Base-by-base conservation (phyloP, 2,797 vertebrate species). In the Sebastes vulpes region DNA sequence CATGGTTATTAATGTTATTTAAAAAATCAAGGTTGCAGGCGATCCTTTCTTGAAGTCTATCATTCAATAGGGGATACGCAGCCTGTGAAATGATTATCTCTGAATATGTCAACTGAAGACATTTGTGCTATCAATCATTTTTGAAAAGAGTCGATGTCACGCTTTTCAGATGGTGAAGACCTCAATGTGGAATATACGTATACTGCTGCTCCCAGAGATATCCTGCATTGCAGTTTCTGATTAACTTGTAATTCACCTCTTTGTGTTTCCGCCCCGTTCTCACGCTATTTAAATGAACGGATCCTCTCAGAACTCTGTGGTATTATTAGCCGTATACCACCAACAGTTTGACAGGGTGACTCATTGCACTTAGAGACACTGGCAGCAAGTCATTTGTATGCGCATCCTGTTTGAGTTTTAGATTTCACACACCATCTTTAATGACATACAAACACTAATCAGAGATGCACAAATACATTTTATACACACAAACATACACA, bases 381-480 rank as follows among this genome's bases (percentile, higher is more conserved):
- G 75, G 75, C 85, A 81, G 66, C 50, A 31, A 89, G 76, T 84
- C 63, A 77, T 87, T 86, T 82, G 93, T 95, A 93, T 92, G 87
- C 78, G 46, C 79, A 85, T 90, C 90, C 85, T 95, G 91, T 94
- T 93, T 89, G 80, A 92, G 91, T 90, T 93, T 95, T 92, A 84
- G 72, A 92, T 96, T 94, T 94, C 92, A 90, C 71, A 83, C 70
- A 65, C 63, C 83, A 26, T 60, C 79, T 58, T 79, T 92, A 87
- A 93, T 95, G 91, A 92, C 89, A 89, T 28, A 72, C 42, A 81
- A 82, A 87, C 69, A 82, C 78, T 79, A 91, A 87, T 86, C 81
- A 88, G 56, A 87, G 69, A 77, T 64, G 65, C 77, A 88, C 87
- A 90, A 82, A 80, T 66, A 88, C 75, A 25, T 80, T 73, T 93